Base-by-base conservation (phyloP, 2,797 vertebrate genomes). In the Liasis olivaceus region DNA sequence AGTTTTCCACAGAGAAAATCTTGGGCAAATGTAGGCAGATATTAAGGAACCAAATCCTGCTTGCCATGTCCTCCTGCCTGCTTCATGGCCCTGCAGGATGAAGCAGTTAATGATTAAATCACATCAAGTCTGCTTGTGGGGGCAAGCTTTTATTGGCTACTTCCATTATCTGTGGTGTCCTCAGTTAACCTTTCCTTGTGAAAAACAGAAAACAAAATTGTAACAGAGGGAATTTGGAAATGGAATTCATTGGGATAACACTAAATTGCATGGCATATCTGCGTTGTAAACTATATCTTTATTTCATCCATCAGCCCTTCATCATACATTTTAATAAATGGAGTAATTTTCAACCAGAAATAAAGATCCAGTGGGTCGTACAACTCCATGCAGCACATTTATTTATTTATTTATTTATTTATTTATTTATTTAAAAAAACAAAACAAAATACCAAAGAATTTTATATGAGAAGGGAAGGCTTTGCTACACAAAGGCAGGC, bases 111-210 rank as follows among this genome's bases (percentile, higher is more conserved):
- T 89, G 94, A 94, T 95, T 81, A 95, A 92, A 95, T 97, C 96
- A 95, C 95, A 96, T 85, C 96, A 96, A 96, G 91, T 36, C 36
- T 36, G 36, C 36, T 36, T 36, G 36, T 36, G 36, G 36, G 36
- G 36, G 2, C 36, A 36, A 95, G 66, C 24, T 97, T 97, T 97
- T 97, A 97, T 97, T 97, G 97, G 96, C 97, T 97, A 96, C 36
- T 97, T 97, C 96, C 96, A 97, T 97, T 97, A 97, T 96, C 97
- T 97, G 96, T 96, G 95, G 94, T 95, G 95, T 96, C 96, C 88
- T 93, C 94, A 93, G 94, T 96, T 96, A 96, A 95, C 93, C 94
- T 96, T 95, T 96, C 64, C 17, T 94, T 92, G 92, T 93, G 95
- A 95, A 86, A 90, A 86, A 85, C 94, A 95, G 94, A 51, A 72